A percentile compares a stretch with the other conserved stretches of the same genome.
phyloP scores from a whole-genome alignment of 2,113 vertebrate genomes.

The Phoxinus phoxinus region DNA sequence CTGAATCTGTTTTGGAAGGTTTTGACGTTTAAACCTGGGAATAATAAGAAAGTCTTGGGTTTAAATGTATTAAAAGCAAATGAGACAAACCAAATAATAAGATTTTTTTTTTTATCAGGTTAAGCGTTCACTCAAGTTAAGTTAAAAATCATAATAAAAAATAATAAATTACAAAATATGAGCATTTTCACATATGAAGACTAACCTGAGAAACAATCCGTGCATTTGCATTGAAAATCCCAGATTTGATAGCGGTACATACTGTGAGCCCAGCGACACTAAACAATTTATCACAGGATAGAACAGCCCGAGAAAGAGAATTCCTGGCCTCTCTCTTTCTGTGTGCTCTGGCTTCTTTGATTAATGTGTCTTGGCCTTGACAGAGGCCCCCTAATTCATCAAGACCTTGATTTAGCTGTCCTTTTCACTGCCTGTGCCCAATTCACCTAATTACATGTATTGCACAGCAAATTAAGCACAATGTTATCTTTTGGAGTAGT shows the following conservation, averaged over 20 bases:
- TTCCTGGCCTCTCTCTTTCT: conserved; percentile 41
- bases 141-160: neutral
- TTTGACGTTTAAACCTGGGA: conserved; percentile 43
- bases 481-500: conserved; percentile 66
- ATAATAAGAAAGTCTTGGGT: neutral
- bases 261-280: conserved; percentile 36
- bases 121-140: too few relatives aligned
- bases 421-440: conserved; percentile 68
- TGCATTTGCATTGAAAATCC: conserved; percentile 70
- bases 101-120: too few relatives aligned
- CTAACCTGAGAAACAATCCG: conserved; percentile 54
- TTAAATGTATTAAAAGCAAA: neutral
- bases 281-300: conserved; percentile 71
- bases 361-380: conserved; percentile 81
- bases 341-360: conserved; percentile 75
- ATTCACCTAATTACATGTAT: conserved; percentile 81
- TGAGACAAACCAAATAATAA: neutral
- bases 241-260: conserved; percentile 69
- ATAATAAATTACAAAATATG: neutral
- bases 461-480: conserved; percentile 75
- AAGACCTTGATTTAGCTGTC: conserved; percentile 75
- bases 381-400: conserved; percentile 80
- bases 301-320: conserved; percentile 56
- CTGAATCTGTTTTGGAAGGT: conserved; percentile 8
- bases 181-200: neutral